Percentiles rank a stretch among this genome's conserved stretches.
phyloP scores from a whole-genome alignment of 1,140 invertebrate genomes.

The Rhopalosiphum padi region DNA sequence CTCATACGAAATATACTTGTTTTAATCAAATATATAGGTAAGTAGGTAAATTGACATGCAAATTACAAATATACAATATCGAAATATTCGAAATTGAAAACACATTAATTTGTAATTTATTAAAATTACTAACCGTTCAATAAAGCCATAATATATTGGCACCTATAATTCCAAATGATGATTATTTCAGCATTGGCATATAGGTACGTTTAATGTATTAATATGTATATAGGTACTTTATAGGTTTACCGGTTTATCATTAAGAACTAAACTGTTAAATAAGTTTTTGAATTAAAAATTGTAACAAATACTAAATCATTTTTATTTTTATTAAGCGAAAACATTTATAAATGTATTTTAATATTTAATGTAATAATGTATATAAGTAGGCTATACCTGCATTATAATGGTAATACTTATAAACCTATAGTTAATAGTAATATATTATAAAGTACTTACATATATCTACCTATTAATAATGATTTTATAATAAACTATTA shows the following conservation, averaged over 20 bases:
- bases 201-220: not conserved
- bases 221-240: not conserved
- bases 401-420: not conserved
- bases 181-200: not conserved
- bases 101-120: slow-evolving; percentile 2
- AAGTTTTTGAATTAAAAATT: not conserved
- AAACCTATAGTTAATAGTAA: too few relatives aligned
- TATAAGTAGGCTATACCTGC: not conserved
- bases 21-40: not conserved
- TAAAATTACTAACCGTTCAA: not conserved
- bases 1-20: too few relatives aligned
- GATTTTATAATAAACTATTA: not conserved
- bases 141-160: not conserved
- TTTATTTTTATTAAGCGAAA: not conserved
- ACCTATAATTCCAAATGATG: not conserved
- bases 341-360: not conserved
- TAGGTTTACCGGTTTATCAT: too few relatives aligned
- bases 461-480: too few relatives aligned
- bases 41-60: not conserved
- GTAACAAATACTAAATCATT: not conserved
- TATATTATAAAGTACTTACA: too few relatives aligned
- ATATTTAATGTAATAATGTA: not conserved
- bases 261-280: too few relatives aligned
- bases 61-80: not conserved
- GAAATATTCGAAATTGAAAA: too few relatives aligned